Evolutionary conservation across 1,140 invertebrate genomes (phyloP), one percentile per base, ranked within the genome.

Genomic region (Idris sp.): DNA sequence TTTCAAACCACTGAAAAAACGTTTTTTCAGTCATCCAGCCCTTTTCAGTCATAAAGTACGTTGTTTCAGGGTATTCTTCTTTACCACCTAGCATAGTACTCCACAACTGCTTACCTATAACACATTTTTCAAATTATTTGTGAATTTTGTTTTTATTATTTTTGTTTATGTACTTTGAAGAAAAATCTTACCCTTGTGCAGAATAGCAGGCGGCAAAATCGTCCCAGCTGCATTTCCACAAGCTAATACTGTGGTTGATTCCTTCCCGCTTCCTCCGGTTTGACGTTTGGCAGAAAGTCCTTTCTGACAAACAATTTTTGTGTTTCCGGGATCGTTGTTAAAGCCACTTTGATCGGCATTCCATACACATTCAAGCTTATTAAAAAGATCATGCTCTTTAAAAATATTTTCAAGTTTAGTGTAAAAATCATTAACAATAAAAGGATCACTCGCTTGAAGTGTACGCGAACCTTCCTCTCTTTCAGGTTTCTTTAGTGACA

Each of bases 41-140:
- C 13, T 25, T 58, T 22, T 58, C 54, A n/a, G 54, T 58, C 7
- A 44, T 30, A 43, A 58, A 58, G 25, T 58, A 58, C 3, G 30
- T 1, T 11, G 54, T 58, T 8, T 58, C 13, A 4, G 54, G 54
- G 11, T 40, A 54, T 0, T 22, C 11, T 16, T 54, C 22, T 0
- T n/a, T n/a, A n/a, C 43, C 38, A 10, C 26, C 36, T 11, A 41
- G 31, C 51, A 56, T 56, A 5, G 51, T 41, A 30, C 38, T 22
- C 48, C 33, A 53, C 1, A 54, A 26, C 36, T 54, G 51, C 10
- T 54, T 54, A 5, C 51, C 51, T 54, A 22, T 8, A 25, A 35
- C 22, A 25, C 18, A 35, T 7, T 15, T 22, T 51, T 13, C 3
- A 11, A 13, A 4, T 30, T 30, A 2, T 6, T 9, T n/a, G n/a